These are phyloP conservation scores for Piliocolobus tephrosceles DNA, from an alignment of 2,113 vertebrate genomes.

Conservation along the genomic window DNA sequence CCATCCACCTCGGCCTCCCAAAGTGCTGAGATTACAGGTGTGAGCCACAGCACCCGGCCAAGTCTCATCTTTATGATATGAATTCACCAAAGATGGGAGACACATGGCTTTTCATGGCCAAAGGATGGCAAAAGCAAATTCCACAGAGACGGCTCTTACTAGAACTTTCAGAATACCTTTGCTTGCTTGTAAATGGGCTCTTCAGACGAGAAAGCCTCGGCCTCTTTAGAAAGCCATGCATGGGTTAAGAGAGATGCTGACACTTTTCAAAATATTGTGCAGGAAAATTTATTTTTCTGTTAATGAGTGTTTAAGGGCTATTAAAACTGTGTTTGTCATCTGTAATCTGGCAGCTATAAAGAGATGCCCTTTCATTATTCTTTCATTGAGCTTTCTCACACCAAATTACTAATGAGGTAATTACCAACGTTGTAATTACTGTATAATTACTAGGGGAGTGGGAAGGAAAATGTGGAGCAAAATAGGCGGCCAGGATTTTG, in stretches of 20 bases:
- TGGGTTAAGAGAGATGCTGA: background rate
- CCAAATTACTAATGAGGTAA: slow-evolving; percentile 73
- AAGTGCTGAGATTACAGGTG: no score
- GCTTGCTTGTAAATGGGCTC: background rate
- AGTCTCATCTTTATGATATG: background rate
- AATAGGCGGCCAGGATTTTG: background rate
- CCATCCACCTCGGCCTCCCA: no score
- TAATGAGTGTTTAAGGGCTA: slow-evolving; percentile 29
- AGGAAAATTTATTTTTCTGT: slow-evolving; percentile 15
- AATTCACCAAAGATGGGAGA: background rate
- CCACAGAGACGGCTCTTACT: background rate
- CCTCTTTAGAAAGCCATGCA: background rate
- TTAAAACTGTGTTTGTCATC: slow-evolving; percentile 48
- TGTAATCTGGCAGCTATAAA: slow-evolving; percentile 52
- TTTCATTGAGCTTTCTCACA: slow-evolving; percentile 49
- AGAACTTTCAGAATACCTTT: background rate
- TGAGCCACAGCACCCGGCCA: no score
- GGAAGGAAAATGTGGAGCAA: slow-evolving; percentile 21
- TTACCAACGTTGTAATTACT: slow-evolving; percentile 66
- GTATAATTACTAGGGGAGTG: slow-evolving; percentile 44
- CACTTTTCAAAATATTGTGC: slow-evolving; percentile 17
- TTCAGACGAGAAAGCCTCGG: background rate
- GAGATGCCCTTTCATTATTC: slow-evolving; percentile 44
- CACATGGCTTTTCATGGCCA: background rate
- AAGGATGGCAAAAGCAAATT: background rate